A percentile compares a stretch with the other conserved stretches of the same genome.
phyloP scores from a whole-genome alignment of 2,888 invertebrate genomes.

The Morpho helenor region DNA sequence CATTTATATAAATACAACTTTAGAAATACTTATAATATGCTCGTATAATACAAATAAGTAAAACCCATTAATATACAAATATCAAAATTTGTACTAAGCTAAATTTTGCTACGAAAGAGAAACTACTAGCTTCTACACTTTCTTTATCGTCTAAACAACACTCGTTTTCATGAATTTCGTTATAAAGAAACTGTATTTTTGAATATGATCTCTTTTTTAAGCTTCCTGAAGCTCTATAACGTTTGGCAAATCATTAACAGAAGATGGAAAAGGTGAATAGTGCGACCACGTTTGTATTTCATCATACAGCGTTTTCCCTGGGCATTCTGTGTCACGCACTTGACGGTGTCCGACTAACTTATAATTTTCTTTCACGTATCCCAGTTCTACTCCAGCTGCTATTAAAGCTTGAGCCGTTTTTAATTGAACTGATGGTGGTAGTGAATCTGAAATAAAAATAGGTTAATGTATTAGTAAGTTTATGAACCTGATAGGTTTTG shows the following conservation, averaged over 20 bases:
- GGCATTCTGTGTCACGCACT: conserved; percentile 79
- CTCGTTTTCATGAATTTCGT: no score
- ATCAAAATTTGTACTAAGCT: no score
- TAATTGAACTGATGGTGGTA: conserved; percentile 81
- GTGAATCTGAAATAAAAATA: conserved; percentile 34
- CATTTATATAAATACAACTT: no score
- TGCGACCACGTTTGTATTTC: conserved; percentile 81
- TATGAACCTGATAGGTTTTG: background rate
- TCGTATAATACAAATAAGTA: no score
- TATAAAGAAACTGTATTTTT: no score
- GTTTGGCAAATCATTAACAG: conserved; percentile 34
- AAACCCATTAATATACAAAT: no score
- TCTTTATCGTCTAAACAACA: no score
- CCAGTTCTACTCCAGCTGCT: conserved; percentile 78
- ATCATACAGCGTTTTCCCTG: conserved; percentile 79
- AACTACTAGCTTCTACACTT: no score
- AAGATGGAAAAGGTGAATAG: conserved; percentile 50
- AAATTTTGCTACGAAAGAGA: no score
- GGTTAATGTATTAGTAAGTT: background rate
- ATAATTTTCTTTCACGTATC: conserved; percentile 78
- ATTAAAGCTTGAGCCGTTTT: conserved; percentile 80
- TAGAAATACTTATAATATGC: no score
- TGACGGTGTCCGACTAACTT: conserved; percentile 79
- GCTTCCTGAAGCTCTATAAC: background rate
- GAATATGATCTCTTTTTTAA: background rate